phyloP scores from a whole-genome alignment of 2,797 vertebrate genomes.

The Anas capensis region DNA sequence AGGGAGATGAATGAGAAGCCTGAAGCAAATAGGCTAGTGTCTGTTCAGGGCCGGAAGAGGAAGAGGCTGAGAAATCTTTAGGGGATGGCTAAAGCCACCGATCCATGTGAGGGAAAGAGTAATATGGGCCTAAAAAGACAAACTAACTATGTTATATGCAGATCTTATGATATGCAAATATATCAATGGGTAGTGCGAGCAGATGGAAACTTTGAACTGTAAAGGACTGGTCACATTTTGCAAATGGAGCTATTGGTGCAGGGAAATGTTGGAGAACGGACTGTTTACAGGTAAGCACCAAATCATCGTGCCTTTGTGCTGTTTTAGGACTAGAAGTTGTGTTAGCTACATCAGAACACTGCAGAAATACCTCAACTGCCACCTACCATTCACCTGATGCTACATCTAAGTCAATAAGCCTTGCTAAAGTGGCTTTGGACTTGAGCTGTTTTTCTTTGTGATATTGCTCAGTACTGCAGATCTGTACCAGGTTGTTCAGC shows the following conservation, averaged over 20 bases:
- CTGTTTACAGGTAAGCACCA: not conserved
- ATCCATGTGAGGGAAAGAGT: not conserved
- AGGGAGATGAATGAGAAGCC: not conserved
- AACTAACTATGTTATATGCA: not conserved
- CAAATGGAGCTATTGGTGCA: not conserved
- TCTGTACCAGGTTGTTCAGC: not conserved
- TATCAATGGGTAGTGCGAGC: not conserved
- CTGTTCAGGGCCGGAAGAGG: not conserved
- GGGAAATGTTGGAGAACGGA: not conserved
- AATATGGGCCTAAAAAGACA: not conserved
- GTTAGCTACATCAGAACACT: not conserved
- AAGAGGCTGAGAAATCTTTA: not conserved
- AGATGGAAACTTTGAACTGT: accelerated
- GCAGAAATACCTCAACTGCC: not conserved
- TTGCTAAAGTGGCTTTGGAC: not conserved
- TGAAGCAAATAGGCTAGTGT: not conserved
- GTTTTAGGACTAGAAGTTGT: not conserved
- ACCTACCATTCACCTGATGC: accelerated
- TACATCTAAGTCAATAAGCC: not conserved
- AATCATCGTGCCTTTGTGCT: not conserved
- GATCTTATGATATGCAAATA: not conserved
- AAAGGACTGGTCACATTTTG: not conserved
- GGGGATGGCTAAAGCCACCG: not conserved
- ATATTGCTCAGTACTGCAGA: not conserved
- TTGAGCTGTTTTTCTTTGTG: not conserved